Evolutionary conservation across 2,113 vertebrate species (phyloP).

Genomic region (Canis aureus): DNA sequence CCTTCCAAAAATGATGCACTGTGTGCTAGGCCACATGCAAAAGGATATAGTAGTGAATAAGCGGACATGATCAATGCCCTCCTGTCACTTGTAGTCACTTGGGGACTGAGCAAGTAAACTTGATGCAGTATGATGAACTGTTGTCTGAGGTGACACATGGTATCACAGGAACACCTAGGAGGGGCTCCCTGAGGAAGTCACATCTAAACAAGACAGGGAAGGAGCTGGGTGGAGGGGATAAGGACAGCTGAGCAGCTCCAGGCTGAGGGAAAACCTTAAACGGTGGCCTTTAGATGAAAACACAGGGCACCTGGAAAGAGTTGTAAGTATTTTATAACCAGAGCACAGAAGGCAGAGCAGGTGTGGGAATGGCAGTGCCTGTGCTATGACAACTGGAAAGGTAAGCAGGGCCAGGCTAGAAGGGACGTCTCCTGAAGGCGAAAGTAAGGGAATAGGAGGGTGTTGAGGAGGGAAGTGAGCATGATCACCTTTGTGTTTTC

Average conservation of each 20-base stretch:
- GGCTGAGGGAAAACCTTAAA: background rate
- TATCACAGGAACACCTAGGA: background rate
- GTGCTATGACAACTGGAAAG: background rate
- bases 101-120: background rate
- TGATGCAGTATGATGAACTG: rapidly evolving
- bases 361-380: background rate
- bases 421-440: no score
- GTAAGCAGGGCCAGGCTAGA: background rate
- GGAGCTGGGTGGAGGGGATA: background rate
- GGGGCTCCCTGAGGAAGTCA: background rate
- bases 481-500: background rate
- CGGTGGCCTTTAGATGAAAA: background rate
- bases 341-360: background rate
- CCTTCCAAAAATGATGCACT: background rate
- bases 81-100: background rate
- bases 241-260: background rate
- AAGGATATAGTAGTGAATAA: background rate
- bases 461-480: background rate
- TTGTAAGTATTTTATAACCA: background rate
- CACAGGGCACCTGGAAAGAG: background rate
- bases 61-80: background rate
- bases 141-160: background rate
- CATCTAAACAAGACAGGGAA: background rate
- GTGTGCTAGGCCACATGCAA: background rate
- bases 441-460: rapidly evolving